Evolutionary conservation across 2,113 vertebrate species (phyloP), one percentile per base, ranked within the genome.

Genomic region (Saguinus midas): DNA sequence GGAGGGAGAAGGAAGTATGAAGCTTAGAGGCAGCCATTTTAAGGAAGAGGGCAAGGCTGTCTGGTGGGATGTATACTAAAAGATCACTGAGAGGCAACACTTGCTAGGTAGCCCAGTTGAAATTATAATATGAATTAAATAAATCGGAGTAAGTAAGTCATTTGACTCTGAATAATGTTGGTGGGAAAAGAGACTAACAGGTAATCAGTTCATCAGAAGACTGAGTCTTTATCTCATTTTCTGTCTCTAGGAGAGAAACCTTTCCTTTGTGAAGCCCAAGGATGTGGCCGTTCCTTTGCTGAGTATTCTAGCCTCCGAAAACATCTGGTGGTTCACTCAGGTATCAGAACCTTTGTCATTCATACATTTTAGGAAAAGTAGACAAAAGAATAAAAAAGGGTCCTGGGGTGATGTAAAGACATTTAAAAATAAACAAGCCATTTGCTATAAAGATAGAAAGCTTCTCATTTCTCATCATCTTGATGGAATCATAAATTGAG

Each of bases 291-390:
- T 93, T 99, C 99, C 95, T 99, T 99, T 98, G 99, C 99, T 0
- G 99, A 99, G 98, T 99, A 99, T 97, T 99, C 99, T 96, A 99
- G 99, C 98, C 99, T 99, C 83, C 99, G 99, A n/a, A 99, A 99
- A 98, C 99, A 99, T 98, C 99, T 99, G 99, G 99, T 99, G 43
- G 99, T 99, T 58, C 99, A 99, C 98, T 99, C 99, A 98, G 99
- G 99, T 99, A 99, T 85, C 76, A 81, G 90, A 89, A 80, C 10
- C 29, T 92, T 16, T 87, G 13, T 32, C 70, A 18, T 91, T 96
- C 43, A 11, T 84, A 91, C 45, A 89, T 57, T 91, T 88, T n/a
- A 91, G 80, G 23, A 86, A 90, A 84, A 87, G 27, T 68, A 50
- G 25, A 86, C 35, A 45, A 40, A 88, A 84, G 57, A 35, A 8